phyloP scores from a whole-genome alignment of 2,888 invertebrate genomes.

The Cryptops parisi region DNA sequence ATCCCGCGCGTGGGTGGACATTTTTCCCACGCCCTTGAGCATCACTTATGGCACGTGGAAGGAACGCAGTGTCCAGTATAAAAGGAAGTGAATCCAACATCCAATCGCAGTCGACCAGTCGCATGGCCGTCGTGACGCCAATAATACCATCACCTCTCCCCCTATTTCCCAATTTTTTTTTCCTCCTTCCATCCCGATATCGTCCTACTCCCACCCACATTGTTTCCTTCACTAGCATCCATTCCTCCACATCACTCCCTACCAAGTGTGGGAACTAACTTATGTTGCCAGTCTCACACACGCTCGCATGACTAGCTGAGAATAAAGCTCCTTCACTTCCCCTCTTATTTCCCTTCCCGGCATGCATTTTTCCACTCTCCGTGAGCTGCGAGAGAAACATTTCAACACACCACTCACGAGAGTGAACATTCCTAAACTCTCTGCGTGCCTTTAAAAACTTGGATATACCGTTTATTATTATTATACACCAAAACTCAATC shows the following conservation, averaged over 20 bases:
- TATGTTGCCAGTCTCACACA: slow-evolving; percentile 7
- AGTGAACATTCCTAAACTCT: no score
- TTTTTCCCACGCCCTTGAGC: no score
- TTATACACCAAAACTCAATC: no score
- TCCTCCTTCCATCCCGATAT: background rate
- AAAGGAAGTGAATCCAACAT: no score
- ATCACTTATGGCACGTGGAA: no score
- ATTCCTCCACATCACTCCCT: no score
- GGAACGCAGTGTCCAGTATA: no score
- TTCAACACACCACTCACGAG: background rate
- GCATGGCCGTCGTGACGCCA: background rate
- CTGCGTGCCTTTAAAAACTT: no score
- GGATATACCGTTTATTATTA: no score
- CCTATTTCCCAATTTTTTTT: background rate
- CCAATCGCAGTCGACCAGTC: background rate
- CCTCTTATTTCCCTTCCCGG: background rate
- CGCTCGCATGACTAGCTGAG: slow-evolving; percentile 9
- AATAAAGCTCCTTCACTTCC: no score
- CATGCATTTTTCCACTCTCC: background rate
- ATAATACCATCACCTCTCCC: background rate
- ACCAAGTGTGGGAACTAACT: slow-evolving; percentile 8
- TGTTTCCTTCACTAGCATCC: background rate
- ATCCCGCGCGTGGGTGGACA: no score
- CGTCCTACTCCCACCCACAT: background rate
- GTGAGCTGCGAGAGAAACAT: background rate